Evolutionary conservation across 2,888 invertebrate species (phyloP).

Genomic region (Troglohyphantes excavatus): DNA sequence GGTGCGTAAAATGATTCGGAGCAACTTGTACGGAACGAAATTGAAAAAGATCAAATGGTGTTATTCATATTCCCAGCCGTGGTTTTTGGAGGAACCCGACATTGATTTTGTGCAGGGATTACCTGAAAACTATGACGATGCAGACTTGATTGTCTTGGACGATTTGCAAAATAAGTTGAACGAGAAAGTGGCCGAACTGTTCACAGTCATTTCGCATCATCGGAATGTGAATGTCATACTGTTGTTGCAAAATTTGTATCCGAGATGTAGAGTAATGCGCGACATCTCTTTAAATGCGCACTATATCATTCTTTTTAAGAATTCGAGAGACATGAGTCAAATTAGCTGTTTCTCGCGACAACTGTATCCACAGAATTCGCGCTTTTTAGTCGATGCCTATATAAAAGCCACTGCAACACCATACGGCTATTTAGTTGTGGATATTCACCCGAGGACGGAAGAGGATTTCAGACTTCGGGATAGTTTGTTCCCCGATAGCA

Average conservation of each 20-base stretch:
- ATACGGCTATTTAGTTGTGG: constrained; percentile 79
- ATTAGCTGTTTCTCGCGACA: constrained; percentile 49
- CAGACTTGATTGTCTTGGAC: constrained; percentile 37
- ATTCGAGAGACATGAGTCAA: constrained; percentile 54
- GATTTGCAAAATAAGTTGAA: constrained; percentile 45
- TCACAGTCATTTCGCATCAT: constrained; percentile 45
- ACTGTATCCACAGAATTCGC: constrained; percentile 32
- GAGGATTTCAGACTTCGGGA: constrained; percentile 70
- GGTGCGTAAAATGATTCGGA: constrained; percentile 37
- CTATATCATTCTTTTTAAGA: constrained; percentile 66
- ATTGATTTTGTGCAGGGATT: constrained; percentile 48
- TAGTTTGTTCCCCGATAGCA: background rate
- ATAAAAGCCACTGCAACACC: constrained; percentile 69
- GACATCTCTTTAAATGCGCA: constrained; percentile 60
- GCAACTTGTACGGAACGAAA: background rate
- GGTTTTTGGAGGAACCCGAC: constrained; percentile 51
- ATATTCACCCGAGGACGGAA: constrained; percentile 78
- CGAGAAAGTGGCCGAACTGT: constrained; percentile 28
- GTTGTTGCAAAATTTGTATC: constrained; percentile 62
- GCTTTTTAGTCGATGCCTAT: constrained; percentile 70
- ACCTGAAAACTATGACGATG: constrained; percentile 37
- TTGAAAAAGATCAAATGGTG: constrained; percentile 49
- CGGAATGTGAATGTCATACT: constrained; percentile 45
- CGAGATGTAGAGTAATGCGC: constrained; percentile 15
- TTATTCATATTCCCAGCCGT: constrained; percentile 17